Conservation (phyloP, 2,113 vertebrate genomes). For the Apodemus speciosus region DNA sequence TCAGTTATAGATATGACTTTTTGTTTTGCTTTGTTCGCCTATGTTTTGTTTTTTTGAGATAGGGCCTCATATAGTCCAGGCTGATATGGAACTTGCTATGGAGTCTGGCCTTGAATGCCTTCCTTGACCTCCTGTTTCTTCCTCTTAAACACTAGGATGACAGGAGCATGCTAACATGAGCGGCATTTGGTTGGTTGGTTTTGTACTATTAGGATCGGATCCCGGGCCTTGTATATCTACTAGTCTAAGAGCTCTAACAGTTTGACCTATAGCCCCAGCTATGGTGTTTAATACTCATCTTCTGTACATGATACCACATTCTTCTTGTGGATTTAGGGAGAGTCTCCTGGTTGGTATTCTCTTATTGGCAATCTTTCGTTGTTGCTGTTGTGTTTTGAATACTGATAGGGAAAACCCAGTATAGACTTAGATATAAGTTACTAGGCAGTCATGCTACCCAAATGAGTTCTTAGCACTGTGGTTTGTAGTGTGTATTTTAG, state of each 20-base stretch:
- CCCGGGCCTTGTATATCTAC: background rate
- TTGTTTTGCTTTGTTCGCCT: background rate
- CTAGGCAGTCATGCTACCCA: slow-evolving; percentile 8
- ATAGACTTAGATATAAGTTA: background rate
- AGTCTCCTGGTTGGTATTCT: slow-evolving; percentile 37
- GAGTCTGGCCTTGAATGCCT: background rate
- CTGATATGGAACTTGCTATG: background rate
- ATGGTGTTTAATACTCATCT: slow-evolving; percentile 19
- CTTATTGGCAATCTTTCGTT: slow-evolving; percentile 22
- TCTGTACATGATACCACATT: background rate
- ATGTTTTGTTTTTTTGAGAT: background rate
- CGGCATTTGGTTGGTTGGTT: background rate
- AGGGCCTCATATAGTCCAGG: background rate
- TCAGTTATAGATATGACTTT: background rate
- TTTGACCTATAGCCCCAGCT: background rate
- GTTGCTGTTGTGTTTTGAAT: background rate
- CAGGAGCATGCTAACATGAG: background rate
- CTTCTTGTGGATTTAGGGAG: background rate
- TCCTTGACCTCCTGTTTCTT: background rate
- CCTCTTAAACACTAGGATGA: background rate
- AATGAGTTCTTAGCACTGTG: slow-evolving; percentile 4
- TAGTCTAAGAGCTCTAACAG: background rate
- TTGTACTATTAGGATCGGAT: background rate
- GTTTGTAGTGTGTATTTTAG: slow-evolving; percentile 16
- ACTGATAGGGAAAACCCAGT: background rate